Percentiles rank a stretch among this genome's conserved stretches.
Conservation (phyloP, 2,113 vertebrate species). For the Scolopax mira region DNA sequence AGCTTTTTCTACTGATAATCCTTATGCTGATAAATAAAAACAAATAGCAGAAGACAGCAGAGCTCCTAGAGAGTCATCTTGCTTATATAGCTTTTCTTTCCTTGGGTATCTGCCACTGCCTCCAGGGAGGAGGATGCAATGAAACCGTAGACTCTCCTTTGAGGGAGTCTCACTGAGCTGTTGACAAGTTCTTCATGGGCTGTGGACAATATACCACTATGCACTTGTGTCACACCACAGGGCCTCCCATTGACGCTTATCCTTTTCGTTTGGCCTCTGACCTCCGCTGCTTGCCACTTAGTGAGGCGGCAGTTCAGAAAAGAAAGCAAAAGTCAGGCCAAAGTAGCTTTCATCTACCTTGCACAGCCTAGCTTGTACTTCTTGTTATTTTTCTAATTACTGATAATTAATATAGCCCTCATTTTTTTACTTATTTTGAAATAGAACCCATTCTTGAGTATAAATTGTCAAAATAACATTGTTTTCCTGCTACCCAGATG, state of each 20-base stretch:
- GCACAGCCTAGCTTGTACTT: neutral
- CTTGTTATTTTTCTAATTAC: neutral
- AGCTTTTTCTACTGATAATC: neutral
- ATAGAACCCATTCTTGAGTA: neutral
- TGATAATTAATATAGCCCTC: neutral
- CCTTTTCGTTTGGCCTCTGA: slow-evolving; percentile 59
- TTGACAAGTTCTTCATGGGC: slow-evolving; percentile 67
- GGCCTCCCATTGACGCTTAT: slow-evolving; percentile 65
- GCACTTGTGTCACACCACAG: slow-evolving; percentile 62
- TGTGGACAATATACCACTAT: slow-evolving; percentile 56
- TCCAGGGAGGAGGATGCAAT: slow-evolving; percentile 46
- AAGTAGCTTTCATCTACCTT: neutral
- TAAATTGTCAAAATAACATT: neutral
- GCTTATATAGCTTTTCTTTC: slow-evolving; percentile 53
- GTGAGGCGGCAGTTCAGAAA: slow-evolving; percentile 5
- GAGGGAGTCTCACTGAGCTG: slow-evolving; percentile 63
- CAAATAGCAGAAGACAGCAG: neutral
- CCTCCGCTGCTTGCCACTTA: slow-evolving; percentile 54
- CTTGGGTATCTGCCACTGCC: slow-evolving; percentile 2
- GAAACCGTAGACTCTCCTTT: slow-evolving; percentile 51
- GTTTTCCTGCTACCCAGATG: neutral
- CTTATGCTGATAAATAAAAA: neutral
- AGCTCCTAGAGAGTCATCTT: slow-evolving; percentile 14
- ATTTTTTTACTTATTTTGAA: neutral
- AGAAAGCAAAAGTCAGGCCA: slow-evolving; percentile 27